phyloP scores from a whole-genome alignment of 2,888 invertebrate genomes.

The Clusia tigrina region DNA sequence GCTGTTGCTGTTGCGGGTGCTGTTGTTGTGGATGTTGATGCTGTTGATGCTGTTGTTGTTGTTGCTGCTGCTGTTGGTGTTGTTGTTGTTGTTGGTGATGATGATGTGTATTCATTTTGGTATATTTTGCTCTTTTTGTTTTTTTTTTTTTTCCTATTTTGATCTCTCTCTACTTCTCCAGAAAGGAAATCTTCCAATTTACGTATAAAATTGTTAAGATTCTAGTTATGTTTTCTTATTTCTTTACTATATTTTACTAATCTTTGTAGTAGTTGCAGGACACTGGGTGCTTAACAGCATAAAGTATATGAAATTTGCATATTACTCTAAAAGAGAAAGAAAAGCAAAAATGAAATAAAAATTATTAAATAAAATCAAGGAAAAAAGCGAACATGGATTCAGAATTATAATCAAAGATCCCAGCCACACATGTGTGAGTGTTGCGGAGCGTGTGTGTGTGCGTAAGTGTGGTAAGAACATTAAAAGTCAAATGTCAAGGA shows the following conservation, averaged over 20 bases:
- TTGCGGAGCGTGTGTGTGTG: too few species aligned
- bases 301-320: conserved; percentile 27
- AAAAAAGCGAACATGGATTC: too few species aligned
- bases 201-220: conserved; percentile 3
- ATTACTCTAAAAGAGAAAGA: conserved; percentile 35
- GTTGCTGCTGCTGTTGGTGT: neutral
- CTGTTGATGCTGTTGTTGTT: conserved; percentile 32
- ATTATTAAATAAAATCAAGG: neutral
- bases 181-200: neutral
- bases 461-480: too few species aligned
- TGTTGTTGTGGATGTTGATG: conserved; percentile 29
- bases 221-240: conserved; percentile 6
- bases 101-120: conserved; percentile 44
- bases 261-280: conserved; percentile 5
- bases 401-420: too few species aligned
- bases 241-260: conserved; percentile 2
- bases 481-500: too few species aligned
- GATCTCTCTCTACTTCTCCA: neutral
- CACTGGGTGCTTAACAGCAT: conserved; percentile 4
- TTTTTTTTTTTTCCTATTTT: neutral
- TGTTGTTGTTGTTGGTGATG: conserved; percentile 26
- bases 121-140: conserved; percentile 21
- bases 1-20: conserved; percentile 31
- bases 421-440: too few species aligned
- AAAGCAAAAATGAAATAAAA: conserved; percentile 7